These are phyloP conservation scores for Xenotilapia flavipinnis DNA, from an alignment of 2,113 vertebrate genomes.

Conservation along the genomic window DNA sequence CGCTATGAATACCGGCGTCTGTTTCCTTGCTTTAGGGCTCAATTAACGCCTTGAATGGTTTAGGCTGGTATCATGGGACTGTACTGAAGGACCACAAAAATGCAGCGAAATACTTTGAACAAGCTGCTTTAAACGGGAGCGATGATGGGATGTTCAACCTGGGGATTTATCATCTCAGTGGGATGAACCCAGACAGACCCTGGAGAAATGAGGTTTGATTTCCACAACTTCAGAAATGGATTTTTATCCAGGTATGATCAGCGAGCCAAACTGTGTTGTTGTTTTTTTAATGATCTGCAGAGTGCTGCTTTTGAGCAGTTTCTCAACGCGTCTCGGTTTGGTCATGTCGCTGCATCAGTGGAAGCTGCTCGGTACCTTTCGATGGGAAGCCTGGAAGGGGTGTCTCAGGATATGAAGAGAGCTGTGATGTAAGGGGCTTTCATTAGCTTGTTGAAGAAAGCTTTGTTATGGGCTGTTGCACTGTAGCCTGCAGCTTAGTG, in stretches of 20 bases:
- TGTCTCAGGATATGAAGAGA: conserved; percentile 76
- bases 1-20: background rate
- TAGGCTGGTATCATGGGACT: conserved; percentile 89
- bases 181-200: conserved; percentile 68
- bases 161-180: conserved; percentile 79
- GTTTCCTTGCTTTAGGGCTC: conserved; percentile 75
- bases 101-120: conserved; percentile 78
- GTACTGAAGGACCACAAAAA: conserved; percentile 74
- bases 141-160: conserved; percentile 84
- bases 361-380: conserved; percentile 81
- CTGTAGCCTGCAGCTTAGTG: conserved; percentile 38
- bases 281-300: conserved; percentile 56
- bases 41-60: conserved; percentile 82
- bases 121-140: conserved; percentile 82
- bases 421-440: conserved; percentile 82
- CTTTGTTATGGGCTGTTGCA: conserved; percentile 45
- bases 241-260: background rate
- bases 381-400: conserved; percentile 78
- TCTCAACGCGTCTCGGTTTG: conserved; percentile 77
- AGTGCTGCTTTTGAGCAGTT: conserved; percentile 81
- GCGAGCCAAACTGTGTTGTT: background rate
- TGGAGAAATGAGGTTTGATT: conserved; percentile 78
- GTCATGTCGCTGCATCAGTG: conserved; percentile 81
- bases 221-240: background rate
- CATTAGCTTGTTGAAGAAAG: conserved; percentile 36